phyloP scores from a whole-genome alignment of 2,888 invertebrate species.

The Calameuta filiformis region DNA sequence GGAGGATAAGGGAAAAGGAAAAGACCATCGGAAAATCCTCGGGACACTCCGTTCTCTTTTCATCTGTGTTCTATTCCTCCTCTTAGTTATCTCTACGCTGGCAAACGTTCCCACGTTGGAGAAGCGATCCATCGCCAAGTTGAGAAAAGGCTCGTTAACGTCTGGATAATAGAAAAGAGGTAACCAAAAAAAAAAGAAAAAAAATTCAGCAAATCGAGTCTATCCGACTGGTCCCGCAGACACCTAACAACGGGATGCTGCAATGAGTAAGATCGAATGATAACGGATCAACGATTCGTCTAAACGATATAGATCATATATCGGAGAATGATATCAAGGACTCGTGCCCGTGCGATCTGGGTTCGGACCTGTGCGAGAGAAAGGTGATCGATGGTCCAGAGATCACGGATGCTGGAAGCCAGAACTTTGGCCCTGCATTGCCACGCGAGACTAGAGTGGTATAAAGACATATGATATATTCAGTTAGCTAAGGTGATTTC shows the following conservation, averaged over 20 bases:
- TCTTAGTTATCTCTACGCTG: background rate
- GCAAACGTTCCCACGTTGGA: background rate
- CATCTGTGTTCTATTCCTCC: background rate
- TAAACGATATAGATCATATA: background rate
- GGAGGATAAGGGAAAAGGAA: background rate
- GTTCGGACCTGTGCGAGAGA: background rate
- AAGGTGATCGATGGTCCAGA: background rate
- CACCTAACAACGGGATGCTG: background rate
- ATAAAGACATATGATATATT: background rate
- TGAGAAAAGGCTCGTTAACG: background rate
- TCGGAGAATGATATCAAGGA: background rate
- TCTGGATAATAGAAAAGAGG: background rate
- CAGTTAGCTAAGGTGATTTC: slow-evolving; percentile 1
- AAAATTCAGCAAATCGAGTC: slow-evolving; percentile 1
- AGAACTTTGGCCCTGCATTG: background rate
- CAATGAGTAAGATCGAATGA: too few species aligned
- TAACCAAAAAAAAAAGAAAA: slow-evolving; percentile 18
- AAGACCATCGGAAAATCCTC: background rate
- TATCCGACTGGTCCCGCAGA: slow-evolving; percentile 6
- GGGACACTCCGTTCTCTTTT: background rate
- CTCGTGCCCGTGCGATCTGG: background rate
- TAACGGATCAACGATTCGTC: slow-evolving; percentile 1
- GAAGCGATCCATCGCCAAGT: background rate
- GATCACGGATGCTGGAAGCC: background rate
- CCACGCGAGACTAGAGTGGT: background rate